These are phyloP conservation scores for Danaus melanippus DNA, from an alignment of 1,140 invertebrate species.

Conservation along the genomic window DNA sequence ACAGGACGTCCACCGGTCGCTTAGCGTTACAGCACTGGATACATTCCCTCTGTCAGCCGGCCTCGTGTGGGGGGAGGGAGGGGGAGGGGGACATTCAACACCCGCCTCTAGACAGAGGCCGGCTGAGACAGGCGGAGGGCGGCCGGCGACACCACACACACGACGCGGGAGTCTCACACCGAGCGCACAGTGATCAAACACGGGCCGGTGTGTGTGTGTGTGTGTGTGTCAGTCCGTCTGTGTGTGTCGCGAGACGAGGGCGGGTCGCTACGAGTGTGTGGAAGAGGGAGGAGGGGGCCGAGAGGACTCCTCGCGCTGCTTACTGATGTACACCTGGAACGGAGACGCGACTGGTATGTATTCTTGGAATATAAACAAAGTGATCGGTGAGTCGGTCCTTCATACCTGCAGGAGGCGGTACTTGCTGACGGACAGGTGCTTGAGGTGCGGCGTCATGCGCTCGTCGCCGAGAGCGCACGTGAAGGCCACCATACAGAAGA, in stretches of 20 bases:
- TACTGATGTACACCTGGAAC: slow-evolving; percentile 52
- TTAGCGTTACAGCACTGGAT: too few relatives aligned
- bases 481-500: slow-evolving; percentile 96
- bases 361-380: neutral
- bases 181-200: neutral
- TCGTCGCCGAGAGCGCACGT: slow-evolving; percentile 90
- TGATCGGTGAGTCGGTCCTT: neutral
- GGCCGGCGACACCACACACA: slow-evolving; percentile 2
- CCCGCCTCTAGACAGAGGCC: neutral
- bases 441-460: slow-evolving; percentile 83
- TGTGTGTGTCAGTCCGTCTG: slow-evolving; percentile 36
- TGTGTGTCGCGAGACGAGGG: slow-evolving; percentile 41
- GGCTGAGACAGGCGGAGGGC: neutral
- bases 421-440: slow-evolving; percentile 87
- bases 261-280: slow-evolving; percentile 42
- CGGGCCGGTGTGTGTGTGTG: slow-evolving; percentile 1
- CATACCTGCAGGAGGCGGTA: slow-evolving; percentile 65
- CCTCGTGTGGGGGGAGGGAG: too few relatives aligned
- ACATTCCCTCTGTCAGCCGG: too few relatives aligned
- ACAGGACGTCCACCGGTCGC: too few relatives aligned
- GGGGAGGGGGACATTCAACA: too few relatives aligned
- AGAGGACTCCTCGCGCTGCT: slow-evolving; percentile 44
- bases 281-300: neutral
- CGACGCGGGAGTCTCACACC: too few relatives aligned
- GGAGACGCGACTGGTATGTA: neutral